Evolutionary conservation across 92 coral and sea anemone species (phyloP), one percentile per base, ranked within the genome.

Genomic region (Plumapathes pennacea): DNA sequence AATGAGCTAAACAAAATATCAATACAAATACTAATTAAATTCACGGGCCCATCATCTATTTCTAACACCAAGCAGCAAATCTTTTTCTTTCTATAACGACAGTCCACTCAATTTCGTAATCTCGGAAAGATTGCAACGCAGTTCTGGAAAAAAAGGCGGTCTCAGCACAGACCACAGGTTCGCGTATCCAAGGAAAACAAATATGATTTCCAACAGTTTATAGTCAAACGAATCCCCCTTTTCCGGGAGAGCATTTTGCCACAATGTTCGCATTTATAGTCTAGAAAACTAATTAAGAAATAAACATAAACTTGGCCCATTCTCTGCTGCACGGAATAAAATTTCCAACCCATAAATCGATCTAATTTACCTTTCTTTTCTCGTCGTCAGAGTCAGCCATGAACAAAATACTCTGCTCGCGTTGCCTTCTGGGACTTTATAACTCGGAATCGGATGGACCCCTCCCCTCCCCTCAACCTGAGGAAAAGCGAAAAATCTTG

Each of bases 311-410:
- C n/a, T n/a, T n/a, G n/a, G n/a, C n/a, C n/a, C n/a, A n/a, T n/a
- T n/a, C n/a, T n/a, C n/a, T n/a, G n/a, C n/a, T n/a, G 12, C 0
- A 24, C n/a, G 28, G 15, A 38, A 18, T 49, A 19, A 64, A 12
- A 13, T 10, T 5, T 15, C 8, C 34, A 18, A n/a, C 3, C 6
- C 15, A 36, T 24, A 50, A 34, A 10, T 32, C 25, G 37, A 20
- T 14, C 38, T 47, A 67, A 84, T 74, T 43, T 64, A 90, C 97
- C 95, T 82, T 88, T 38, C 80, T 83, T 71, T 84, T 74, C 42
- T 90, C 97, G 76, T 90, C 87, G 76, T 91, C 96, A 17, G 85
- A 91, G 86, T 88, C 97, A 86, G 95, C 95, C 95, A 86, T 86
- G 55, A 86, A 86, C 65, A 25, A 64, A 46, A 38, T 59, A 53